Percentiles rank a stretch among this genome's conserved stretches.
These are phyloP conservation scores for Phrynocephalus guinanensis DNA, from an alignment of 2,797 vertebrate genomes.

Conservation along the genomic window DNA sequence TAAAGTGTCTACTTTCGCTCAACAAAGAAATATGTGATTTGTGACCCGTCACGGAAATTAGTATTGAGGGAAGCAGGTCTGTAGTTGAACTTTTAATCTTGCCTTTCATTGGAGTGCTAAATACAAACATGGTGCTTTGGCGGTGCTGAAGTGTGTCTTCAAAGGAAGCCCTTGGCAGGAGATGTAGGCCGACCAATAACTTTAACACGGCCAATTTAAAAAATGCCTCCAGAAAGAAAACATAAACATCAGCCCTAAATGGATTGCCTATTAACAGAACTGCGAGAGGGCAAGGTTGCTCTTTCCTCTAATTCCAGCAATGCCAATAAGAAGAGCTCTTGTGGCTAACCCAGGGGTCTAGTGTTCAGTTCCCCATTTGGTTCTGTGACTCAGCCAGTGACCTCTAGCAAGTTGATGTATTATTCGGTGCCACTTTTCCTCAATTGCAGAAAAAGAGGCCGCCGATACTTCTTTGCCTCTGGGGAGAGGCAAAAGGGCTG, in stretches of 20 bases:
- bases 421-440: background rate
- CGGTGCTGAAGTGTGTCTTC: background rate
- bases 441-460: rapidly evolving
- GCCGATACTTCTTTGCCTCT: background rate
- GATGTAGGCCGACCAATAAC: background rate
- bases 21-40: background rate
- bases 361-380: background rate
- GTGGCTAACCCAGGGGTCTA: background rate
- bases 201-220: background rate
- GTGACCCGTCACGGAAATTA: background rate
- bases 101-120: background rate
- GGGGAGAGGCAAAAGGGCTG: slow-evolving; percentile 17
- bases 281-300: background rate
- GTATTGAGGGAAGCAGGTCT: background rate
- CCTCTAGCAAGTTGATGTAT: background rate
- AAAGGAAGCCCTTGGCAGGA: background rate
- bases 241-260: background rate
- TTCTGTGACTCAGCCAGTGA: background rate
- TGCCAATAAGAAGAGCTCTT: slow-evolving; percentile 4
- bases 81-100: background rate
- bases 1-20: background rate
- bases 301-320: background rate
- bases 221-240: background rate
- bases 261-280: background rate
- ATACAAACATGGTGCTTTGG: background rate